phyloP scores from a whole-genome alignment of 1,140 invertebrate genomes.

The Trigoniulus corallinus region DNA sequence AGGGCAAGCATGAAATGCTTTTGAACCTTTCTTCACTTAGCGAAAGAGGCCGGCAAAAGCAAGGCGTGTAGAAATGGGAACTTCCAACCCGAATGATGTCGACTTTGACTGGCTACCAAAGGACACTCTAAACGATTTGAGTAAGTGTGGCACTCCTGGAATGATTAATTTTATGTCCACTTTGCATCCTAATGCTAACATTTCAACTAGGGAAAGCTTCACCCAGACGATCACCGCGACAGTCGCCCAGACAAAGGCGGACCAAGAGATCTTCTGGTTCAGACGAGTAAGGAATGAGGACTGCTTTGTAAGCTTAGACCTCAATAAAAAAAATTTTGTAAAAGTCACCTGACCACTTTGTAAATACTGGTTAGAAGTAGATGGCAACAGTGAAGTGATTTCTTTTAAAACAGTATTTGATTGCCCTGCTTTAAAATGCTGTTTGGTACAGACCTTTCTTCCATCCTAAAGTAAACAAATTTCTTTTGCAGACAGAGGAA shows the following conservation, averaged over 20 bases:
- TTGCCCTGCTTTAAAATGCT: too few species aligned
- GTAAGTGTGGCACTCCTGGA: constrained; percentile 8
- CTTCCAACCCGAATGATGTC: constrained; percentile 56
- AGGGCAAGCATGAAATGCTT: too few species aligned
- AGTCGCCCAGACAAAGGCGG: constrained; percentile 5
- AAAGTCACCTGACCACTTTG: too few species aligned
- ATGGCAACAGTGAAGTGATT: too few species aligned
- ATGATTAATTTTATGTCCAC: background rate
- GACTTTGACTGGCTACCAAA: constrained; percentile 97
- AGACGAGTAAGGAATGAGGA: too few species aligned
- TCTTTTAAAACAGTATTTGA: too few species aligned
- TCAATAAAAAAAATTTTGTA: too few species aligned
- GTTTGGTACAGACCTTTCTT: too few species aligned
- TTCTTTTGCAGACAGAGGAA: too few species aligned
- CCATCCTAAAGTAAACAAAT: too few species aligned
- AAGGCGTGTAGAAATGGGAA: constrained; percentile 42
- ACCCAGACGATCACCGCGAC: background rate
- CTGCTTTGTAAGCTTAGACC: too few species aligned
- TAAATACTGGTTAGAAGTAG: too few species aligned
- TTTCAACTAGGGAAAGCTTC: background rate
- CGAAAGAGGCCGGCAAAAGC: constrained; percentile 22
- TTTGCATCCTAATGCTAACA: background rate
- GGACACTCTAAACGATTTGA: constrained; percentile 44
- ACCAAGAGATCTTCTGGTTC: background rate
- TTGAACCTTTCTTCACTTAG: constrained; percentile 10